Base-by-base conservation (phyloP, 2,113 vertebrate species). In the Mixornis gularis region DNA sequence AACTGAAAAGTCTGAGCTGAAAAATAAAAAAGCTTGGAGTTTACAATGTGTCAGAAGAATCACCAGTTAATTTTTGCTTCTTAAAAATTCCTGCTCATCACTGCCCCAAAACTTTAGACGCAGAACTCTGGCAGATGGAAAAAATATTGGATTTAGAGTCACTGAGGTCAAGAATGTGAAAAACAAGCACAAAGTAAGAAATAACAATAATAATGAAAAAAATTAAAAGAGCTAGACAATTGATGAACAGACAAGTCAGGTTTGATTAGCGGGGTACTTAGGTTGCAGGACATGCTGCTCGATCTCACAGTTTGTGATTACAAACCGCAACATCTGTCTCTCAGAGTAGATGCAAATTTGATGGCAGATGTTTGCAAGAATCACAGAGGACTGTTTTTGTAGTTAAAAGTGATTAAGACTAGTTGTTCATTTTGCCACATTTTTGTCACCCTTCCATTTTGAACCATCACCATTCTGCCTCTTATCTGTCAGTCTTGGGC, bases 261-360 rank as follows among this genome's bases (percentile, higher is more conserved):
- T 92, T 95, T 95, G 91, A 85, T 95, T 97, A 95, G 74, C 95
- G 94, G 95, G 96, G 83, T 95, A 90, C 92, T 96, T 86, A 93
- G 71, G 74, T 88, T 82, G 76, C 40, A 96, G 95, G 94, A 96
- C 63, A 44, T 94, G 95, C 94, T 95, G 58, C 68, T 79, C 58
- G 17, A 72, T 92, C 85, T 93, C 76, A 70, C 49, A 83, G 71
- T 63, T 92, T 92, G 41, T 90, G 62, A 97, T 96, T 97, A 96
- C 94, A 97, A 93, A 96, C 85, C 91, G 96, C 95, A 95, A 95
- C 97, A 98, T 97, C 98, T 98, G 97, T 95, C 94, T 95, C 76
- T 94, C 94, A 91, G 27, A 92, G 36, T 21, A 80, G 68, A 92
- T 90, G 46, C 60, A 92, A 94, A 86, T 95, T 95, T 92, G 44